phyloP scores from a whole-genome alignment of 1,140 invertebrate species.

The Cheumatopsyche charites region DNA sequence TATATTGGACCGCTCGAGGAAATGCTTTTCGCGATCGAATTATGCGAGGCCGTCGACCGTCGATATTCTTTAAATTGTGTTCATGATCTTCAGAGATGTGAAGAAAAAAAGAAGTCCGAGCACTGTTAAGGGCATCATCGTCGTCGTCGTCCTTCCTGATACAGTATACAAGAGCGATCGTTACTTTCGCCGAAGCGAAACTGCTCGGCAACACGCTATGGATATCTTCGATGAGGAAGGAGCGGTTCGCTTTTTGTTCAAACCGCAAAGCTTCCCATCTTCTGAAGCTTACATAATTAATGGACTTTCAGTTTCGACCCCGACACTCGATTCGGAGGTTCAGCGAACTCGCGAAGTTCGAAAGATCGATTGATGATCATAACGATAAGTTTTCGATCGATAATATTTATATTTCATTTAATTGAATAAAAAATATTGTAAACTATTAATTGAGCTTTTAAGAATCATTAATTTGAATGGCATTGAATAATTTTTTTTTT shows the following conservation, averaged over 20 bases:
- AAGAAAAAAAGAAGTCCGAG: too few relatives aligned
- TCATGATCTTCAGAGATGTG: too few relatives aligned
- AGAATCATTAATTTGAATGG: too few relatives aligned
- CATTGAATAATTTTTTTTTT: too few relatives aligned
- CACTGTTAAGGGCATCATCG: conserved; percentile 1
- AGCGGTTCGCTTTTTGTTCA: neutral
- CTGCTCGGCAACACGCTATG: conserved; percentile 22
- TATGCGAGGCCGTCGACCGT: conserved; percentile 5
- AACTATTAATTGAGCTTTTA: too few relatives aligned
- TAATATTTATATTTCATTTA: too few relatives aligned
- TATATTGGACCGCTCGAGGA: too few relatives aligned
- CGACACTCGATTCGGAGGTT: conserved; percentile 20
- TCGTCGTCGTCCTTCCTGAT: too few relatives aligned
- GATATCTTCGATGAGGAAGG: neutral
- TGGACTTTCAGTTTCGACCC: conserved; percentile 45
- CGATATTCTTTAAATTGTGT: conserved; percentile 1
- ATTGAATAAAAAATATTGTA: too few relatives aligned
- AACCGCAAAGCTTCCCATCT: neutral
- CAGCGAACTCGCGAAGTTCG: conserved; percentile 8
- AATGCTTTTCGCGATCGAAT: neutral
- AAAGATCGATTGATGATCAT: conserved; percentile 33
- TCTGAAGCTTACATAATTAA: conserved; percentile 42
- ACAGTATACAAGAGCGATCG: neutral
- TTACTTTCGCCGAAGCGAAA: conserved; percentile 21
- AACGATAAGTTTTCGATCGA: neutral